Evolutionary conservation across 2,797 vertebrate species (phyloP).

Genomic region (Brachyrhaphis roseni): DNA sequence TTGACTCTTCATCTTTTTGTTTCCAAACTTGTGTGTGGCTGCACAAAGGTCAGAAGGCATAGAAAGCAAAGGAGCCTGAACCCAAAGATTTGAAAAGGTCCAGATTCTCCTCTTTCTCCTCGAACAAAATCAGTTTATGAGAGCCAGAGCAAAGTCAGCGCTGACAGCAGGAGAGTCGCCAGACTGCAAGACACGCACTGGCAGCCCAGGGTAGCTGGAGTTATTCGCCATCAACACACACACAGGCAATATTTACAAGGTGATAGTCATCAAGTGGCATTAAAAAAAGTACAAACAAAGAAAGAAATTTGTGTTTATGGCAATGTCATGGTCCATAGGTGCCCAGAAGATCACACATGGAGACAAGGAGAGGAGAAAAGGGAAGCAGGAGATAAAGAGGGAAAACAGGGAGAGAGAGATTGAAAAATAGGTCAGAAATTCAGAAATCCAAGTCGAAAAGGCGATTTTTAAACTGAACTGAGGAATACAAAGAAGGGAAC

Average conservation of each 20-base stretch:
- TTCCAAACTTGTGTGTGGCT: conserved; percentile 73
- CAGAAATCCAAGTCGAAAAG: conserved; percentile 88
- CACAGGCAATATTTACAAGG: conserved; percentile 22
- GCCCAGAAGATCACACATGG: conserved; percentile 89
- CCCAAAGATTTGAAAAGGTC: conserved; percentile 76
- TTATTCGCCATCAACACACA: conserved; percentile 32
- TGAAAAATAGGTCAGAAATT: conserved; percentile 97
- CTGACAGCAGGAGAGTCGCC: conserved; percentile 89
- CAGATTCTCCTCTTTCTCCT: conserved; percentile 72
- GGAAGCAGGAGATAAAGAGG: conserved; percentile 76
- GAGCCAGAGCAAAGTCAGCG: conserved; percentile 90
- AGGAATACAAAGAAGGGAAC: conserved; percentile 63
- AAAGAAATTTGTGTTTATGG: conserved; percentile 65
- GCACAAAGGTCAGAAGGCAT: conserved; percentile 83
- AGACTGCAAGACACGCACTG: conserved; percentile 86
- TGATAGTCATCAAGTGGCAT: conserved; percentile 39
- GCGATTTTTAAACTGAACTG: conserved; percentile 80
- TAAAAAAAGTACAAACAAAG: conserved; percentile 42
- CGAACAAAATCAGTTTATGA: conserved; percentile 85
- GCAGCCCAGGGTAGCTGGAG: conserved; percentile 92
- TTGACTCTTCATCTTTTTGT: conserved; percentile 62
- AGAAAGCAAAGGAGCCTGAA: conserved; percentile 71
- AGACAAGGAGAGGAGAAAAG: conserved; percentile 69
- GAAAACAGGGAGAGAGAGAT: conserved; percentile 83
- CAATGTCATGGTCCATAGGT: conserved; percentile 87